Percentiles rank a stretch among this genome's conserved stretches.
Conservation (phyloP, 1,140 invertebrate genomes). For the Apis laboriosa region DNA sequence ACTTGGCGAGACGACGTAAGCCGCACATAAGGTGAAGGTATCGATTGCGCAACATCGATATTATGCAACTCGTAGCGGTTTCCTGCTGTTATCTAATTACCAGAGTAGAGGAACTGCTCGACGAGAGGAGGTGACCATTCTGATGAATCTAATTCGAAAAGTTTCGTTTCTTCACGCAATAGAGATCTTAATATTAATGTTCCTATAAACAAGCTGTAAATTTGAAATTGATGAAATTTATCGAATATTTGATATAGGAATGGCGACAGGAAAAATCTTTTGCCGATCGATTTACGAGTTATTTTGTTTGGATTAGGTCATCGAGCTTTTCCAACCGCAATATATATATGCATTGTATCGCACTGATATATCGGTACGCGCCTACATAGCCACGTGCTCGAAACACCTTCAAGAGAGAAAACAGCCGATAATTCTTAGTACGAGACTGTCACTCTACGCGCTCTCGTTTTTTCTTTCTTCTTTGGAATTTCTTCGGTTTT, state of each 20-base stretch:
- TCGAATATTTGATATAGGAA: neutral
- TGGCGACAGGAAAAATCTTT: neutral
- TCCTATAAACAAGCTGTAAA: too few relatives aligned
- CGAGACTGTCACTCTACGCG: too few relatives aligned
- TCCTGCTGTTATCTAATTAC: constrained; percentile 65
- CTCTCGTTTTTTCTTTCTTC: neutral
- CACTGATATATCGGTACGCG: neutral
- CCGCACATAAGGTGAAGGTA: constrained; percentile 64
- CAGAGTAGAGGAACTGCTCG: constrained; percentile 55
- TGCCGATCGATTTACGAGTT: neutral
- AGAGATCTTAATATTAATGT: too few relatives aligned
- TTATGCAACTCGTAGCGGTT: constrained; percentile 58
- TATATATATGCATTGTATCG: neutral
- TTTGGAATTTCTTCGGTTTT: too few relatives aligned
- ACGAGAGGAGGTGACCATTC: constrained; percentile 46
- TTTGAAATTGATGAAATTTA: neutral
- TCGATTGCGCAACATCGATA: constrained; percentile 64
- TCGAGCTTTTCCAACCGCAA: constrained; percentile 12
- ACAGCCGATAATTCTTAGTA: neutral
- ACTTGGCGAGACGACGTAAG: constrained; percentile 59
- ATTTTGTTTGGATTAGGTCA: constrained; percentile 7
- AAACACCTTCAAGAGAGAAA: constrained; percentile 1
- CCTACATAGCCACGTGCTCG: constrained; percentile 11
- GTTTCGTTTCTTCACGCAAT: neutral
- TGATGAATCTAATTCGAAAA: neutral